Conservation (phyloP, 1,140 invertebrate genomes). For the Bombus sibiricus region DNA sequence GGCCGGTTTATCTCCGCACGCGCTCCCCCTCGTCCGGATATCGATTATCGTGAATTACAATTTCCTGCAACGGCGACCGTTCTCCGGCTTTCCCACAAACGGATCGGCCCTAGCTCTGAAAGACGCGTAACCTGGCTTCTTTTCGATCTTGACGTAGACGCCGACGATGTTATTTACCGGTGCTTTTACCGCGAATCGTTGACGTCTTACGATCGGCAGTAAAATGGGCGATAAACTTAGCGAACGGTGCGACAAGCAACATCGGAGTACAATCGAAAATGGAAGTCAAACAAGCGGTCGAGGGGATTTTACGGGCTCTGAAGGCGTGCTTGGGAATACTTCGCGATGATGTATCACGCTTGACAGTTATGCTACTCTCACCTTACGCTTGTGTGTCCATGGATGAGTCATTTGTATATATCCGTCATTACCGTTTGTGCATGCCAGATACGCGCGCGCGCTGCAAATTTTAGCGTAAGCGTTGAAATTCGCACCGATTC, state of each 20-base stretch:
- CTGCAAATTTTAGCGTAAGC: background rate
- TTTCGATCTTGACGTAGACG: background rate
- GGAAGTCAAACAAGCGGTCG: conserved; percentile 51
- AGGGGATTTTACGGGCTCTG: conserved; percentile 42
- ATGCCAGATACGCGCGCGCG: conserved; percentile 8
- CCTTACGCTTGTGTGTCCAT: conserved; percentile 41
- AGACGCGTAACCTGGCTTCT: background rate
- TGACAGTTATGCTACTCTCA: conserved; percentile 61
- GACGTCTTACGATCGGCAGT: conserved; percentile 67
- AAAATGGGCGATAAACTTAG: conserved; percentile 64
- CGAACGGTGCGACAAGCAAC: conserved; percentile 26
- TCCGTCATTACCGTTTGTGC: conserved; percentile 14
- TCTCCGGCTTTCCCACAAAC: conserved; percentile 42
- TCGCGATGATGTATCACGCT: conserved; percentile 61
- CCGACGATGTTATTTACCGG: conserved; percentile 64
- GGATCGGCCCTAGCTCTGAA: background rate
- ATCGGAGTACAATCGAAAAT: conserved; percentile 56
- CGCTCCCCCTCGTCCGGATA: conserved; percentile 60
- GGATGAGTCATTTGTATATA: conserved; percentile 8
- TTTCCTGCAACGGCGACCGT: conserved; percentile 55
- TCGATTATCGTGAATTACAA: conserved; percentile 67
- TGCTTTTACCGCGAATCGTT: conserved; percentile 60
- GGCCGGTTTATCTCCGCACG: conserved; percentile 54
- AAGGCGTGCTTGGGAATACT: conserved; percentile 39
- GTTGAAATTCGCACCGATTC: conserved; percentile 5